Conservation (phyloP, 1,140 invertebrate genomes). For the Dendroctonus valens region DNA sequence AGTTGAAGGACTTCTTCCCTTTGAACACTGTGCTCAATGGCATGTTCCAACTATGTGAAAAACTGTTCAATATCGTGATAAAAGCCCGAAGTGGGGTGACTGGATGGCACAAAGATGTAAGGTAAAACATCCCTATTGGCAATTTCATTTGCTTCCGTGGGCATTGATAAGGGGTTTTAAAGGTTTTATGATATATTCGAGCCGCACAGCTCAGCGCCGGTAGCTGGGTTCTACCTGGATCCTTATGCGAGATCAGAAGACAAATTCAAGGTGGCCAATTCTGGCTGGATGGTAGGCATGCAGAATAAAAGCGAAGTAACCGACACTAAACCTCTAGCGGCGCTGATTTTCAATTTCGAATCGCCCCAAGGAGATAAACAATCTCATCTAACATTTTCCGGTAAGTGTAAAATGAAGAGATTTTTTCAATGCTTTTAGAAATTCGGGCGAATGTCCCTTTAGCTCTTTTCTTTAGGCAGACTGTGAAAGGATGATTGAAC, state of each 20-base stretch:
- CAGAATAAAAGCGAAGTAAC: conserved; percentile 64
- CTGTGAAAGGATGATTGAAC: too few species aligned
- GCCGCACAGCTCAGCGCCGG: conserved; percentile 60
- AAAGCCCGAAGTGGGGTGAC: conserved; percentile 64
- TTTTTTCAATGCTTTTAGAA: too few species aligned
- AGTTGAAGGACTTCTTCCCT: conserved; percentile 80
- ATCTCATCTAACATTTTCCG: conserved; percentile 68
- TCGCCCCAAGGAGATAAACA: conserved; percentile 61
- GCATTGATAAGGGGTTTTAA: not conserved
- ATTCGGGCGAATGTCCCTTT: too few species aligned
- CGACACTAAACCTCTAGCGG: conserved; percentile 66
- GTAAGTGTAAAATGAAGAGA: conserved; percentile 8
- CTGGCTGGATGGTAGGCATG: conserved; percentile 67
- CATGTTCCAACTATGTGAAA: conserved; percentile 71
- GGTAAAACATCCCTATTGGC: conserved; percentile 37
- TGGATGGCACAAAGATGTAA: conserved; percentile 83
- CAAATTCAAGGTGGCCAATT: conserved; percentile 58
- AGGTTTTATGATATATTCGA: conserved; percentile 78
- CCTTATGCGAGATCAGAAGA: conserved; percentile 67
- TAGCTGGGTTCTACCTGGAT: conserved; percentile 82
- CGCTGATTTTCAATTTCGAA: conserved; percentile 81
- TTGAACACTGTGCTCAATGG: conserved; percentile 73
- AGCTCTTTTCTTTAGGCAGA: too few species aligned
- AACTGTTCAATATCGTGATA: conserved; percentile 81
- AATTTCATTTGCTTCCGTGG: not conserved